phyloP scores from a whole-genome alignment of 2,888 invertebrate species.

The Nyleta sp. region DNA sequence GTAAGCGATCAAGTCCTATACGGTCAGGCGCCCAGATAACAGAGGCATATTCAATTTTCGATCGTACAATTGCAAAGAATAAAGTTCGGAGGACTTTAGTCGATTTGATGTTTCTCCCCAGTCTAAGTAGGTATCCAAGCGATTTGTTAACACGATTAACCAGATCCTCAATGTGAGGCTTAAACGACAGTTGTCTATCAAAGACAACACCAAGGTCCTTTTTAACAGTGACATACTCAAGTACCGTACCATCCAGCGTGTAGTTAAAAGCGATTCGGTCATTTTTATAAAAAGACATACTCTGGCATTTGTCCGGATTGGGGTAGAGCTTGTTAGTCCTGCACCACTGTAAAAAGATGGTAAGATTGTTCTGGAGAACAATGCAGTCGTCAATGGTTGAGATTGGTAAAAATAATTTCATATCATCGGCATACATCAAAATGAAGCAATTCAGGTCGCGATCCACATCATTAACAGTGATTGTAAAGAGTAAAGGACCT shows the following conservation, averaged over 20 bases:
- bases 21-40: background rate
- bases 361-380: background rate
- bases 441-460: background rate
- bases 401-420: background rate
- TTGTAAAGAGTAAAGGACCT: background rate
- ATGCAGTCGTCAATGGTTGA: background rate
- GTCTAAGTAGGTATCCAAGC: background rate
- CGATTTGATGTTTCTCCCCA: background rate
- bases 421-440: conserved; percentile 4
- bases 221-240: background rate
- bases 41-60: background rate
- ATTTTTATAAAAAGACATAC: conserved; percentile 8
- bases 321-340: background rate
- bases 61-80: background rate
- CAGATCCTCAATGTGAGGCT: background rate
- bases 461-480: background rate
- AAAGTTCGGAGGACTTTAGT: background rate
- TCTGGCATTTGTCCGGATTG: conserved; percentile 2
- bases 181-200: conserved; percentile 4
- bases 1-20: background rate
- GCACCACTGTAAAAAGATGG: background rate
- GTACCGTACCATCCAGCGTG: background rate
- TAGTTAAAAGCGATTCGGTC: background rate
- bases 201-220: conserved; percentile 5
- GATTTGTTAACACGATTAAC: background rate